Percentiles rank a stretch among this genome's conserved stretches.
Conservation (phyloP, 2,797 vertebrate species). For the Rhabdophis nuchalis region DNA sequence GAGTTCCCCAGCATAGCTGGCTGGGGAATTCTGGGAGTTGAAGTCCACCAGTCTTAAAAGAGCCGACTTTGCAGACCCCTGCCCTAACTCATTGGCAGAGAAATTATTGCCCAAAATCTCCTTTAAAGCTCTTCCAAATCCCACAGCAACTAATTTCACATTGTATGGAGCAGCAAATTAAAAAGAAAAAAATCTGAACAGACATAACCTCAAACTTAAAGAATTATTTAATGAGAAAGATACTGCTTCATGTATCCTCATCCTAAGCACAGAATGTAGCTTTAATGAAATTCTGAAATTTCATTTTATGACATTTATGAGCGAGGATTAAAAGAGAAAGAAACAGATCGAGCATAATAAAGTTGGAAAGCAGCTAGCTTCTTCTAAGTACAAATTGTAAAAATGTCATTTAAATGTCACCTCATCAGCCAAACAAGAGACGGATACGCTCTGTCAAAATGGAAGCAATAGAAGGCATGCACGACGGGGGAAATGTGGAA, state of each 20-base stretch:
- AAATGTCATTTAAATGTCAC: slow-evolving; percentile 53
- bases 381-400: slow-evolving; percentile 49
- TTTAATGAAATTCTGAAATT: neutral
- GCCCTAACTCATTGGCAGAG: neutral
- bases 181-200: neutral
- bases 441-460: neutral
- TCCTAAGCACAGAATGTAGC: neutral
- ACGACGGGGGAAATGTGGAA: neutral
- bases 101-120: neutral
- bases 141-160: neutral
- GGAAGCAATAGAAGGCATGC: neutral
- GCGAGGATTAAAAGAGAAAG: slow-evolving; percentile 23
- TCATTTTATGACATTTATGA: slow-evolving; percentile 14
- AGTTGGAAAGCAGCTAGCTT: slow-evolving; percentile 33
- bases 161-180: neutral
- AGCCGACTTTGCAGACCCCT: too few relatives aligned
- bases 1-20: too few relatives aligned
- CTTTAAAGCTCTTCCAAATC: neutral
- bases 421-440: slow-evolving; percentile 5
- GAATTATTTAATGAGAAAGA: neutral
- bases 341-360: slow-evolving; percentile 47
- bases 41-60: too few relatives aligned
- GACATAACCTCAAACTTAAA: neutral
- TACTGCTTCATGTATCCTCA: neutral
- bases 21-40: too few relatives aligned